Conservation (phyloP, 2,113 vertebrate genomes). For the Nothoprocta pentlandii region DNA sequence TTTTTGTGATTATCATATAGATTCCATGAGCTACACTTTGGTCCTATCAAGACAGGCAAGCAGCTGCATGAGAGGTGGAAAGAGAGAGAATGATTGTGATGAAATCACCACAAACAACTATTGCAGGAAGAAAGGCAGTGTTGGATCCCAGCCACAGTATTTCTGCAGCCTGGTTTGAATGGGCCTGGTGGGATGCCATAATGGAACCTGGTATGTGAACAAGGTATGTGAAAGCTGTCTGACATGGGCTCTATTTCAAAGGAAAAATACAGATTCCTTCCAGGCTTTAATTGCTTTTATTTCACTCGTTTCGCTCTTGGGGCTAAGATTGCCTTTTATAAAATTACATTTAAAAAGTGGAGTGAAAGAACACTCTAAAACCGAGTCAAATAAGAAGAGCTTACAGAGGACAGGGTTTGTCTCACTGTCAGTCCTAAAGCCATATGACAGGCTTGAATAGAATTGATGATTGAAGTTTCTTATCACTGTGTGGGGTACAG, state of each 20-base stretch:
- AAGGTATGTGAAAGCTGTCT: not conserved
- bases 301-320: conserved; percentile 32
- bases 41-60: conserved; percentile 62
- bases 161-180: conserved; percentile 52
- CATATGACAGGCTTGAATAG: not conserved
- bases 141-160: conserved; percentile 50
- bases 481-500: not conserved
- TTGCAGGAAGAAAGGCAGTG: not conserved
- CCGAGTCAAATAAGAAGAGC: not conserved
- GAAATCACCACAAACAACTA: conserved; percentile 55
- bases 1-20: conserved; percentile 71
- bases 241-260: conserved; percentile 24
- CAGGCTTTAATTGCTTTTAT: conserved; percentile 43
- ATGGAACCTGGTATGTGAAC: conserved; percentile 25
- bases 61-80: conserved; percentile 70
- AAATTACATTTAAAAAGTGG: conserved; percentile 10
- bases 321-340: conserved; percentile 8
- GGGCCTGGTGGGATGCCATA: conserved; percentile 46
- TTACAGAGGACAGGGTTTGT: not conserved
- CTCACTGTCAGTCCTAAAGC: not conserved
- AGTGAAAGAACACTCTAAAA: conserved; percentile 19
- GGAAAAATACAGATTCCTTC: conserved; percentile 18
- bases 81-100: conserved; percentile 54
- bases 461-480: not conserved
- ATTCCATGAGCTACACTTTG: conserved; percentile 66